Conservation (phyloP, 2,797 vertebrate genomes). For the Chaunax sp. region DNA sequence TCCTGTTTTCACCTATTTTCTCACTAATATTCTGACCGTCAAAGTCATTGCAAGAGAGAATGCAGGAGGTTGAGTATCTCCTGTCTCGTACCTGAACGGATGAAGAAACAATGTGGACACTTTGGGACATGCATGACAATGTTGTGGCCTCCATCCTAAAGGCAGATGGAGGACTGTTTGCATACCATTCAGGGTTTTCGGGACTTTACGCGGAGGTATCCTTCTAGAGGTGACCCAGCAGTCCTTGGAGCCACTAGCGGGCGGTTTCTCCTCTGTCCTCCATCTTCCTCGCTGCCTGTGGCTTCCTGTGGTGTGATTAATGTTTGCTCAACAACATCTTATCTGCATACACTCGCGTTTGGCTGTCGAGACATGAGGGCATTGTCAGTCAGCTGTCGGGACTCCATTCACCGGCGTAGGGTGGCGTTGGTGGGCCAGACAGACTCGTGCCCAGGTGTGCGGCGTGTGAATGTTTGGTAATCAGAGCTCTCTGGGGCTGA, state of each 20-base stretch:
- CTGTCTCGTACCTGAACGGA: conserved; percentile 18
- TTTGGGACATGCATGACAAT: conserved; percentile 19
- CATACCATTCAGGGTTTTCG: conserved; percentile 45
- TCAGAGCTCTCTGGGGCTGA: conserved; percentile 41
- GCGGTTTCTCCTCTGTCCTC: conserved; percentile 60
- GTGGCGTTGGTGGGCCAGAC: conserved; percentile 25
- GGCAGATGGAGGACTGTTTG: conserved; percentile 55
- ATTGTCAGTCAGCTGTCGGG: conserved; percentile 58
- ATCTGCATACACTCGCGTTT: conserved; percentile 64
- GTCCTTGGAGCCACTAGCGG: conserved; percentile 67
- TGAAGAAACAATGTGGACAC: conserved; percentile 3
- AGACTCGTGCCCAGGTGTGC: conserved; percentile 45
- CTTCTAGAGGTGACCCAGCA: conserved; percentile 72
- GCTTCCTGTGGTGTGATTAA: conserved; percentile 78
- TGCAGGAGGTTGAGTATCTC: conserved; percentile 17
- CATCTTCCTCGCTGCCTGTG: conserved; percentile 52
- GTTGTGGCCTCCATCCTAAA: conserved; percentile 23
- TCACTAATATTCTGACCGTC: conserved; percentile 36
- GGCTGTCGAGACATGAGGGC: conserved; percentile 60
- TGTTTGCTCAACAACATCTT: conserved; percentile 75
- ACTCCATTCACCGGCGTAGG: conserved; percentile 34
- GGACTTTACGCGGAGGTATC: conserved; percentile 47
- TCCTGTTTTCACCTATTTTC: conserved; percentile 39
- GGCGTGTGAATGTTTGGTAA: conserved; percentile 54
- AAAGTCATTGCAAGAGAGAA: conserved; percentile 19